Base-by-base conservation (phyloP, 2,888 invertebrate genomes). In the Tetragnatha montana region DNA sequence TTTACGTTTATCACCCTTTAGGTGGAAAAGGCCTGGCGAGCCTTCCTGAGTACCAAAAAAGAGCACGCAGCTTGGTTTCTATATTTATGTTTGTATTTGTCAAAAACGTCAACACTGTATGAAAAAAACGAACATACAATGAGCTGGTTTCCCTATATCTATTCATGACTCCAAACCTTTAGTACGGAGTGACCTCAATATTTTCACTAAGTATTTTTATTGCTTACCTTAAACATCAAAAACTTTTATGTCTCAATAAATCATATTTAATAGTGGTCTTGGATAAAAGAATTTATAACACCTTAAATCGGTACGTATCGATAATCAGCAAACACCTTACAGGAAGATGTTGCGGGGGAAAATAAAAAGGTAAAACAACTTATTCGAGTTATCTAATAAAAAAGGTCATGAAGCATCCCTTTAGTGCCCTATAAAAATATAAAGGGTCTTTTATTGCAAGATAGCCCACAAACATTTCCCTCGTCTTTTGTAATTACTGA, bases 371-470 rank as follows among this genome's bases (percentile, higher is more conserved):
- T 22, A 51, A 22, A 73, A 19, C 19, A 73, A 60, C 35, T 35
- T 69, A 83, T 84, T 21, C 76, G 79, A 79, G 50, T 12, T 60
- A 74, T 87, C 60, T 80, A 51, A 74, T 87, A 87, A 80, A 74
- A 87, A 60, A 22, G 74, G 50, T 47, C 51, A 49, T 78, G 69
- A 84, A 84, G 78, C 68, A 49, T 12, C 70, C 69, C 69, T 84
- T 84, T 84, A 84, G 69, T 68, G 84, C 70, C 17, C 78, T n/a
- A 84, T 84, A 84, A 84, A 84, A 78, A 60, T 21, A 60, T 70
- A 10, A 60, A 78, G 51, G 60, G 14, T 4, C 60, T 51, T 78
- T 78, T 78, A 78, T 78, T 78, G 78, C 78, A 60, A 60, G 68
- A 68, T 60, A 68, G 17, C 78, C 78, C 60, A 14, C 22, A 60